A percentile compares a stretch with the other conserved stretches of the same genome.
These are phyloP conservation scores for Dryobates pubescens DNA, from an alignment of 2,797 vertebrate species.

Conservation along the genomic window DNA sequence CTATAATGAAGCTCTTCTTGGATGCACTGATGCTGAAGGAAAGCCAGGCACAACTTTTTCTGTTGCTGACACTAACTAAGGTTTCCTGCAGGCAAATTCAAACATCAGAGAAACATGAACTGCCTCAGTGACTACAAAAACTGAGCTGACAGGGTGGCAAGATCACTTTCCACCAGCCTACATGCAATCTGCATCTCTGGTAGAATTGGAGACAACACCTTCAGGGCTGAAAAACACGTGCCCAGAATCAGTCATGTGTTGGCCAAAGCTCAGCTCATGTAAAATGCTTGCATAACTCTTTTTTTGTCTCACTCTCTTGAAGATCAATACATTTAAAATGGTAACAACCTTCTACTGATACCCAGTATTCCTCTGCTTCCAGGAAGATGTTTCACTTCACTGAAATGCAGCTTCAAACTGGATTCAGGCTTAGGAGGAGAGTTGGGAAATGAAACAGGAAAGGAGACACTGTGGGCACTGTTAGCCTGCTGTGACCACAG, in stretches of 20 bases:
- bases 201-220: not conserved
- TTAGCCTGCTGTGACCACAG: not conserved
- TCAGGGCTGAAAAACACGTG: not conserved
- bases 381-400: not conserved
- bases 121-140: not conserved
- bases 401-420: not conserved
- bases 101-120: not conserved
- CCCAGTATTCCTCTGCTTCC: not conserved
- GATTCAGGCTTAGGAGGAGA: not conserved
- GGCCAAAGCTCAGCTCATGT: slow-evolving; percentile 1
- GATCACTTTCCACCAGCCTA: slow-evolving; percentile 28
- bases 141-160: slow-evolving; percentile 11
- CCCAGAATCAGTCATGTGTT: not conserved
- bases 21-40: not conserved
- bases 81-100: slow-evolving; percentile 23
- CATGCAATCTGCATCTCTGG: slow-evolving; percentile 11
- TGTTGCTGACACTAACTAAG: not conserved
- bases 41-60: not conserved
- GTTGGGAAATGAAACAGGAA: not conserved
- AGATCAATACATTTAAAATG: not conserved
- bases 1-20: not conserved
- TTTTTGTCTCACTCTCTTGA: not conserved
- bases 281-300: not conserved
- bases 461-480: not conserved
- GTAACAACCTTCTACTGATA: not conserved